Percentiles rank a stretch among this genome's conserved stretches.
Conservation (phyloP, 2,797 vertebrate genomes). For the Gambelia wislizenii region DNA sequence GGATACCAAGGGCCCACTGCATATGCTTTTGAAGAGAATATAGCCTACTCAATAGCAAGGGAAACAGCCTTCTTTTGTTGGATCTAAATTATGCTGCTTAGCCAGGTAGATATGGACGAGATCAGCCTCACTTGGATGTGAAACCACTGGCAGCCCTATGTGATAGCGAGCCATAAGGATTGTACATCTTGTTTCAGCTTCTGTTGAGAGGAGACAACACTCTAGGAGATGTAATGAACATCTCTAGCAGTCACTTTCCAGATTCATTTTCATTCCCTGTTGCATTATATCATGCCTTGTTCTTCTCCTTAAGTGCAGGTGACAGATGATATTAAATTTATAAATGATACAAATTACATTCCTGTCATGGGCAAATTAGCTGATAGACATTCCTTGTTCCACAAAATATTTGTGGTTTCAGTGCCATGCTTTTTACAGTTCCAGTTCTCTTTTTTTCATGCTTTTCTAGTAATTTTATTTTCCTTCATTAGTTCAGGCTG, state of each 20-base stretch:
- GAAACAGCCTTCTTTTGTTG: not conserved
- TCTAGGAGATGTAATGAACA: conserved; percentile 44
- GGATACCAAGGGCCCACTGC: no score
- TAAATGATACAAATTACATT: conserved; percentile 70
- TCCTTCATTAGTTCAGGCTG: not conserved
- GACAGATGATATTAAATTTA: conserved; percentile 69
- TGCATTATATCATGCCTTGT: conserved; percentile 63
- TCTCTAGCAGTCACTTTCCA: conserved; percentile 64
- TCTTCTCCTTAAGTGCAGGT: conserved; percentile 67
- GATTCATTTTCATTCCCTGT: conserved; percentile 57
- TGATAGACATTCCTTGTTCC: conserved; percentile 66
- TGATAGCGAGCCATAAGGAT: no score
- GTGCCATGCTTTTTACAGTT: conserved; percentile 43
- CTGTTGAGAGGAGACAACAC: not conserved
- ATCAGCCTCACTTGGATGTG: no score
- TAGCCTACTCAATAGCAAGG: no score
- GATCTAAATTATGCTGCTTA: not conserved
- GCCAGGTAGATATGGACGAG: not conserved
- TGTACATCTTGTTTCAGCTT: not conserved
- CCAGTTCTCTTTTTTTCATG: not conserved
- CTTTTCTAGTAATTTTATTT: conserved; percentile 25
- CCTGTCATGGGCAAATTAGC: conserved; percentile 70
- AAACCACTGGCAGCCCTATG: no score
- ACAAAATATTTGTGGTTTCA: conserved; percentile 56
- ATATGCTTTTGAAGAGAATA: no score